Conservation (phyloP, 2,797 vertebrate genomes). For the Rhadinocentrus ornatus region DNA sequence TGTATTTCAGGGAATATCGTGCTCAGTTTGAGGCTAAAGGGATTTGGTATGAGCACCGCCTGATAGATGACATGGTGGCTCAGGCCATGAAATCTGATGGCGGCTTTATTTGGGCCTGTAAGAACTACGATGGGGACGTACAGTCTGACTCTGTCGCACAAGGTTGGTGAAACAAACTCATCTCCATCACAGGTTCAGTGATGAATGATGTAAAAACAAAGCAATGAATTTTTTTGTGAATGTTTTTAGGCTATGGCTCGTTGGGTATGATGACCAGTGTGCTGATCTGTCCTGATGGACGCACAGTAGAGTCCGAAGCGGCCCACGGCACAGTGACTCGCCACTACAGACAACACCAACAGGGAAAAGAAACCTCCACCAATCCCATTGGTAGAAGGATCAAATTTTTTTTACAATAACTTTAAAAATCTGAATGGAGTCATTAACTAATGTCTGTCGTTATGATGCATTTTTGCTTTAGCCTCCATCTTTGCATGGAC, state of each 20-base stretch:
- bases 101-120: constrained; percentile 99
- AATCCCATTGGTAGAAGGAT: constrained; percentile 92
- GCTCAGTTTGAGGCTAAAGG: constrained; percentile 90
- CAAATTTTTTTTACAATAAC: not conserved
- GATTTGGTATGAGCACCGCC: constrained; percentile 98
- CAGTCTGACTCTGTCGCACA: constrained; percentile 98
- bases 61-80: constrained; percentile 99
- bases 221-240: not conserved
- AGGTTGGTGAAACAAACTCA: constrained; percentile 78
- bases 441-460: not conserved
- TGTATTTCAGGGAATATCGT: constrained; percentile 88
- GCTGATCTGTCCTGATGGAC: constrained; percentile 94
- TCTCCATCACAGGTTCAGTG: no score
- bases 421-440: not conserved
- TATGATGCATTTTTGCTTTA: constrained; percentile 50
- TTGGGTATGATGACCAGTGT: constrained; percentile 99
- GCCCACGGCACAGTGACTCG: constrained; percentile 97
- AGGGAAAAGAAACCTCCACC: constrained; percentile 97
- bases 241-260: constrained; percentile 93
- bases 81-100: constrained; percentile 98
- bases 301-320: constrained; percentile 96
- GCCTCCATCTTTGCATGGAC: constrained; percentile 99
- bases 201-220: not conserved
- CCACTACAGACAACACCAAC: constrained; percentile 95
- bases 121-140: constrained; percentile 98